Evolutionary conservation across 2,797 vertebrate genomes (phyloP), one percentile per base, ranked within the genome.

Genomic region (Paguma larvata): DNA sequence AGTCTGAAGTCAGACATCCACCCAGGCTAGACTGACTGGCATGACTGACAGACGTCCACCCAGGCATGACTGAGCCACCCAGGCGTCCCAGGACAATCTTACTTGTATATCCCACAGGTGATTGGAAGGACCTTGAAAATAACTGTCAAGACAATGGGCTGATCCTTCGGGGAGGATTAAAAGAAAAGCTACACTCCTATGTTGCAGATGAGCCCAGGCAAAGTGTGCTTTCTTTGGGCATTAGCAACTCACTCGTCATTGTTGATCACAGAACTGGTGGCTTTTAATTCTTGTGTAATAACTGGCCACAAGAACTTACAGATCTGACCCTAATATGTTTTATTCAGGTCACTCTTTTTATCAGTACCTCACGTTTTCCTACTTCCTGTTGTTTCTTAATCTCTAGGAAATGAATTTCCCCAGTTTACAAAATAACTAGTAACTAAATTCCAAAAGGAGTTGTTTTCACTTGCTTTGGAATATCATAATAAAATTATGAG

Each of bases 391-490:
- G 63, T 79, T 91, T 82, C 32, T 92, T 86, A 56, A 78, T 82
- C 1, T 27, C 25, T 44, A 21, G 12, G 34, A 89, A 93, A 59
- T 34, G 72, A 65, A 59, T 67, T 79, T 7, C 10, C 46, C 38
- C 78, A 10, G 14, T 44, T 85, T 82, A 91, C 41, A 82, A 87
- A 92, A 83, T 94, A 82, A n/a, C 32, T 56, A 73, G 53, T 27
- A 62, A 77, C 11, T 41, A 46, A 89, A 38, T 92, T 92, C 90
- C 53, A 34, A 94, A 93, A 93, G 14, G 25, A 27, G 15, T 70
- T 73, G 16, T 62, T 85, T 80, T 85, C 19, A 62, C 21, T 79
- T 94, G 59, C 44, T 94, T 96, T 73, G 38, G 72, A 92, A 70
- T 34, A 56, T 78, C 11, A 8, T 72, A 72, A 5, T 80, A 38